Conservation (phyloP, 2,888 invertebrate species). For the Drosophila hawaiiensis region DNA sequence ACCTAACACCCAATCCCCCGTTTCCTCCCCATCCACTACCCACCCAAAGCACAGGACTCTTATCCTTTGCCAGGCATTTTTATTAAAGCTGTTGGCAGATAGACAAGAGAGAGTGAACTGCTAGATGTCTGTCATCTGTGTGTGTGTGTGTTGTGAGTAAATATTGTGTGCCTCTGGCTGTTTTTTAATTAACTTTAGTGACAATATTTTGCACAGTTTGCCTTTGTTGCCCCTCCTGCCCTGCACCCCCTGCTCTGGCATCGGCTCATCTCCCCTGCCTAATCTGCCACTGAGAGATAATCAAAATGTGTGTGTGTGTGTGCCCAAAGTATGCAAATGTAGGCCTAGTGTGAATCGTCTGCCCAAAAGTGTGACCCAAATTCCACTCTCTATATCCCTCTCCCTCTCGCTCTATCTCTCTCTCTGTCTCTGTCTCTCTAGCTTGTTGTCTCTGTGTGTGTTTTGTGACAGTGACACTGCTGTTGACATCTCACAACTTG, state of each 20-base stretch:
- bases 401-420: conserved; percentile 1
- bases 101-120: conserved; percentile 5
- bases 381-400: conserved; percentile 34
- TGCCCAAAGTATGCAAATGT: conserved; percentile 70
- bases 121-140: conserved; percentile 21
- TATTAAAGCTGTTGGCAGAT: conserved; percentile 65
- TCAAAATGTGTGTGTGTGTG: conserved; percentile 59
- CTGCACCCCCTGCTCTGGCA: background rate
- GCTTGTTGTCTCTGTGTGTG: conserved; percentile 1
- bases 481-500: conserved; percentile 77
- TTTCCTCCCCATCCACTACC: background rate
- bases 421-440: background rate
- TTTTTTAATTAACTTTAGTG: conserved; percentile 81
- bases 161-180: conserved; percentile 71
- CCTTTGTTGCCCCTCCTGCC: conserved; percentile 16
- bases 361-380: conserved; percentile 60
- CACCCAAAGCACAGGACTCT: background rate
- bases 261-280: background rate
- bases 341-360: conserved; percentile 53
- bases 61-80: conserved; percentile 58
- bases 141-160: conserved; percentile 33
- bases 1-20: background rate
- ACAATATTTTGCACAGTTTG: conserved; percentile 77
- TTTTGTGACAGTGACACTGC: conserved; percentile 59
- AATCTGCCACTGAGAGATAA: conserved; percentile 61